Percentiles rank a stretch among this genome's conserved stretches.
Conservation (phyloP, 2,888 invertebrate genomes). For the Parnassius apollo region DNA sequence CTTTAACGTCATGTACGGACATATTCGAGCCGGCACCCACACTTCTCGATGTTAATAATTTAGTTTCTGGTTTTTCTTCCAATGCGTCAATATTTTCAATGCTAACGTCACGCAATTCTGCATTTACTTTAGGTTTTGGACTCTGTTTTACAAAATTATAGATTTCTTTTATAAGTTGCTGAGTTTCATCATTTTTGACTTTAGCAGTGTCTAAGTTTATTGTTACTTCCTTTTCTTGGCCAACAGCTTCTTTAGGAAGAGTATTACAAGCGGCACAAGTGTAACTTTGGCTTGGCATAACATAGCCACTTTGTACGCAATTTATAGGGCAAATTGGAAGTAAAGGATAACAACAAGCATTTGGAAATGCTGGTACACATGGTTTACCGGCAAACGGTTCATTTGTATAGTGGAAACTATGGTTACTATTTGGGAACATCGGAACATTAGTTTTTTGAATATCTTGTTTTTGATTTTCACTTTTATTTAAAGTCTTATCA, state of each 20-base stretch:
- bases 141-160: slow-evolving; percentile 63
- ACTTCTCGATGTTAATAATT: slow-evolving; percentile 50
- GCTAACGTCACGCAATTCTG: slow-evolving; percentile 32
- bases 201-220: slow-evolving; percentile 38
- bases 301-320: slow-evolving; percentile 56
- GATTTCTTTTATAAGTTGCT: slow-evolving; percentile 68
- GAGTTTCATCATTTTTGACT: slow-evolving; percentile 49
- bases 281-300: slow-evolving; percentile 53
- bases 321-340: slow-evolving; percentile 63
- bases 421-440: slow-evolving; percentile 40
- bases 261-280: slow-evolving; percentile 53
- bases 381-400: slow-evolving; percentile 38
- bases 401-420: slow-evolving; percentile 44
- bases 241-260: slow-evolving; percentile 41
- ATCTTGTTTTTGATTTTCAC: slow-evolving; percentile 25
- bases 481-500: slow-evolving; percentile 12
- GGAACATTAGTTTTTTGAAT: slow-evolving; percentile 33
- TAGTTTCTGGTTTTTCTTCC: slow-evolving; percentile 29
- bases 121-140: slow-evolving; percentile 38
- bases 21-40: slow-evolving; percentile 49
- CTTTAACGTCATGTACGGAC: slow-evolving; percentile 56
- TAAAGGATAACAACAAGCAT: slow-evolving; percentile 63
- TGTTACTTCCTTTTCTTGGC: slow-evolving; percentile 36
- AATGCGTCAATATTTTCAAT: slow-evolving; percentile 8
- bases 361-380: slow-evolving; percentile 48